Base-by-base conservation (phyloP, 2,888 invertebrate species). In the Ethmia dodecea region DNA sequence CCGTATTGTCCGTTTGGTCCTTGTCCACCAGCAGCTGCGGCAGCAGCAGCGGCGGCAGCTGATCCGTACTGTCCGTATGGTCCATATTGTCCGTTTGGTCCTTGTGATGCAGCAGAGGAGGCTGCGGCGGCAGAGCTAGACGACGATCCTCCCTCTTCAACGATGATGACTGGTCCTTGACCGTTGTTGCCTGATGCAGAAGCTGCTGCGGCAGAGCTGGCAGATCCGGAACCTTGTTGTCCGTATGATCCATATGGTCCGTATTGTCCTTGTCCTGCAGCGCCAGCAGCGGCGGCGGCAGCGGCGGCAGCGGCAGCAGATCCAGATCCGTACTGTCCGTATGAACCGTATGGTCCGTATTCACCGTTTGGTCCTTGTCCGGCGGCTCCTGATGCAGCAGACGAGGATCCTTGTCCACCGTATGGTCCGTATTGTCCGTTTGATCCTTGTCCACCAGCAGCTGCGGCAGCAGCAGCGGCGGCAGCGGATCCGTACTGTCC, bases 21-120 rank as follows among this genome's bases (percentile, higher is more conserved):
- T 18, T 28, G 29, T 9, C 37, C 33, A 26, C 38, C 35, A 4
- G 43, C 32, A 13, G 45, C 38, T 13, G 45, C 31, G 1, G 42
- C 20, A 15, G 42, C 43, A 5, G 27, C 36, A 28, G 16, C 27
- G 12, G 40, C 33, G 3, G 34, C 18, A 22, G 20, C 24, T 13
- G 30, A 14, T 26, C 13, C 20, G 11, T 11, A 3, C 14, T 8
- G 20, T 13, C 32, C 32, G 31, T 31, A 31, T 32, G 1, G 15
- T 25, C 32, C 32, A 8, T 32, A 18, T 20, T 9, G 11, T 24
- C 22, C 31, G 11, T 22, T 3, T 11, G 10, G 18, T 29, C 29
- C 28, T 5, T 15, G 15, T 3, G 13, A 8, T 9, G 15, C 13
- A 10, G 15, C 3, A 10, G 29, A 10, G 5, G 16, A 18, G 30